A percentile compares a stretch with the other conserved stretches of the same genome.
phyloP scores from a whole-genome alignment of 2,888 invertebrate genomes.

The Tetramorium bicarinatum region DNA sequence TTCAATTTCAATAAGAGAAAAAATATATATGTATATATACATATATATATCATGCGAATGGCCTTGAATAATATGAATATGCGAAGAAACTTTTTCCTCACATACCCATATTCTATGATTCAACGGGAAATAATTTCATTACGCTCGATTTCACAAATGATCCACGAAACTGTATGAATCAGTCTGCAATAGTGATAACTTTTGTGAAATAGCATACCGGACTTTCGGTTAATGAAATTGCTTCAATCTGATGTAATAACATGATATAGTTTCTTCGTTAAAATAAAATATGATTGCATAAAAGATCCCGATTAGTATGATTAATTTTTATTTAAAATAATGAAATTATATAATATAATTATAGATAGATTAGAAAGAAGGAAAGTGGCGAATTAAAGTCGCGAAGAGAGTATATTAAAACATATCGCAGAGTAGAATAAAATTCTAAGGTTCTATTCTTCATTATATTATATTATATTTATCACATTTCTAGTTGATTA shows the following conservation, averaged over 20 bases:
- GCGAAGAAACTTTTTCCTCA: slow-evolving; percentile 23
- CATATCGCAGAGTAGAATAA: neutral
- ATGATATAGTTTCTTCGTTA: neutral
- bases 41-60: neutral
- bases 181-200: slow-evolving; percentile 10
- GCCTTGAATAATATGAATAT: slow-evolving; percentile 35
- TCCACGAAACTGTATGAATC: slow-evolving; percentile 25
- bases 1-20: neutral
- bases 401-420: neutral
- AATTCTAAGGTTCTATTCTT: neutral
- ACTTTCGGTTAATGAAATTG: slow-evolving; percentile 9
- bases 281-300: neutral
- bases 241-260: neutral
- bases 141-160: slow-evolving; percentile 3
- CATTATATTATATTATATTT: neutral
- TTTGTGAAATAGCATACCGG: slow-evolving; percentile 24
- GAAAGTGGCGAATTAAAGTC: neutral
- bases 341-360: neutral
- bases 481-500: neutral
- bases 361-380: neutral
- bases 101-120: slow-evolving; percentile 25
- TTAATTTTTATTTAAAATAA: neutral
- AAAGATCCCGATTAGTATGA: neutral
- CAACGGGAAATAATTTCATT: slow-evolving; percentile 31
- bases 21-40: neutral